Evolutionary conservation across 1,140 invertebrate genomes (phyloP), one percentile per base, ranked within the genome.

Genomic region (Macrobrachium rosenbergii): DNA sequence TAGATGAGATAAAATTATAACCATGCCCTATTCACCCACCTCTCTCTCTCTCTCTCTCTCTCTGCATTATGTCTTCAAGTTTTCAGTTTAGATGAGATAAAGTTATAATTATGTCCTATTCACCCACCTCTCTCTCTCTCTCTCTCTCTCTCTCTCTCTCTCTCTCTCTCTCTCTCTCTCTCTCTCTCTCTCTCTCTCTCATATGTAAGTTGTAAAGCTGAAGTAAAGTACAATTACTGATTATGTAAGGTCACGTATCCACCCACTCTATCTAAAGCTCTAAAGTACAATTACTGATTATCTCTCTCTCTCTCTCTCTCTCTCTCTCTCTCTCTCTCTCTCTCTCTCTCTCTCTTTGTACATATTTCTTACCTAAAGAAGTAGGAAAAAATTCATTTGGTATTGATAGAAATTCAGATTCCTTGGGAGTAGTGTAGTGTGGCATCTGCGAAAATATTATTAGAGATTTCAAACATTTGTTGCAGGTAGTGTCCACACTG

Each of bases 141-240:
- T 73, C 69, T 23, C 69, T 73, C 28, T 23, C 69, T 73, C 72
- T 73, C 72, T 28, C 23, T 73, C 72, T 17, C 23, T 73, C 23
- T 77, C 23, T 73, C 72, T 73, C 23, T 73, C 72, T 73, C 72
- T 73, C 72, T 73, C 63, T 43, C 43, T 21, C n/a, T 62, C 37
- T 62, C 78, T n/a, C 37, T 63, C 28, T 73, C 69, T 23, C 69
- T 23, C 28, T 73, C 69, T 73, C 69, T 23, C 69, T 73, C 28
- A n/a, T n/a, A n/a, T n/a, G n/a, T n/a, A n/a, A n/a, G n/a, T n/a
- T n/a, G n/a, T n/a, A n/a, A n/a, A n/a, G n/a, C n/a, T n/a, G n/a
- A n/a, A n/a, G n/a, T n/a, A n/a, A n/a, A n/a, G n/a, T n/a, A n/a
- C n/a, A n/a, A n/a, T n/a, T n/a, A n/a, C n/a, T n/a, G n/a, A n/a